These are phyloP conservation scores for Oxytorus armatus DNA, from an alignment of 2,888 invertebrate species.

Conservation along the genomic window DNA sequence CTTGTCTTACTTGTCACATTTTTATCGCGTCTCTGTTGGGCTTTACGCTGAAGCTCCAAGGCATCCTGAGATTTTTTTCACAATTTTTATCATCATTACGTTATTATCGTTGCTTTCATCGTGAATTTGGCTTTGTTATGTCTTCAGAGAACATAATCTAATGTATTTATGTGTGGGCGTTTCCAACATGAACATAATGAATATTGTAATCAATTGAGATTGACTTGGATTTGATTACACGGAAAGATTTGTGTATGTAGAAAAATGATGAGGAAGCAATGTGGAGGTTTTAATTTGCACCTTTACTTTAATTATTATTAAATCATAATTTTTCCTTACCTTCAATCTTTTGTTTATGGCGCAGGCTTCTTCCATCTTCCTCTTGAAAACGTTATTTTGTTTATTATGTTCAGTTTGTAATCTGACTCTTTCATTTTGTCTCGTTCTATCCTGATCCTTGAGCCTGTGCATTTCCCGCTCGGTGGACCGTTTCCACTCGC, in stretches of 20 bases:
- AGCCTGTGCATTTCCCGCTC: conserved; percentile 92
- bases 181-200: too few relatives aligned
- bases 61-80: conserved; percentile 86
- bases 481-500: conserved; percentile 91
- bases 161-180: too few relatives aligned
- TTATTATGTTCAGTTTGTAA: conserved; percentile 92
- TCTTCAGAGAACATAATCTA: too few relatives aligned
- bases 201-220: too few relatives aligned
- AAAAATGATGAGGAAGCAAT: background rate
- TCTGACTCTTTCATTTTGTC: conserved; percentile 91
- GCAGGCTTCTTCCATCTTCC: conserved; percentile 95
- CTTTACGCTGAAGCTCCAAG: conserved; percentile 87
- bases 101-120: too few relatives aligned
- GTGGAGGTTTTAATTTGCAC: background rate
- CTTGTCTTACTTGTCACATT: conserved; percentile 84
- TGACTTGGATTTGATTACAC: background rate
- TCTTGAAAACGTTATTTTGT: conserved; percentile 93
- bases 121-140: too few relatives aligned
- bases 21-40: conserved; percentile 83
- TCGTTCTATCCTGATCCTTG: conserved; percentile 92
- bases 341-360: conserved; percentile 94
- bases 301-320: too few relatives aligned
- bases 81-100: background rate
- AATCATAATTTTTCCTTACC: conserved; percentile 81
- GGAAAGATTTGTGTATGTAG: background rate